Conservation (phyloP, 2,888 invertebrate genomes). For the Lamellibrachia satsuma region DNA sequence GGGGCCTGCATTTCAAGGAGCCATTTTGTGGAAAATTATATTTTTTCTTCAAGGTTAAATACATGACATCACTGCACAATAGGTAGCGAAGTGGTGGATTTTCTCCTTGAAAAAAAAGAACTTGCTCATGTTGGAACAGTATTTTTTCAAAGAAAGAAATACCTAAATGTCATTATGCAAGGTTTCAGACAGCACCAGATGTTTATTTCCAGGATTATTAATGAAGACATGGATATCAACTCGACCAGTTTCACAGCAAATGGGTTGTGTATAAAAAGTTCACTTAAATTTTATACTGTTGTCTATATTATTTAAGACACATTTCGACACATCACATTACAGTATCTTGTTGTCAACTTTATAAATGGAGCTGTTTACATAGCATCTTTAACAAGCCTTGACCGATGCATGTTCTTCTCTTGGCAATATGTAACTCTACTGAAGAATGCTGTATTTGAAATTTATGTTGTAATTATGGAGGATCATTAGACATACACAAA, state of each 20-base stretch:
- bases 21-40: neutral
- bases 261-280: neutral
- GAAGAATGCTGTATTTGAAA: neutral
- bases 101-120: neutral
- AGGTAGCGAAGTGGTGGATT: neutral
- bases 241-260: neutral
- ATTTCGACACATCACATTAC: neutral
- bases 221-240: neutral
- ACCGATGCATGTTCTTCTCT: neutral
- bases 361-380: neutral
- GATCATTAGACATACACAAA: neutral
- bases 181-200: too few species aligned
- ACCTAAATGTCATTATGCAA: too few species aligned
- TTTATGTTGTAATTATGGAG: neutral
- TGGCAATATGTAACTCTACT: neutral
- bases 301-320: neutral
- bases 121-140: neutral
- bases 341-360: neutral
- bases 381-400: neutral
- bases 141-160: neutral
- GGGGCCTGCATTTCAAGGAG: neutral
- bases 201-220: too few species aligned
- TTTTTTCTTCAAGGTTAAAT: neutral
- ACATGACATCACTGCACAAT: neutral
- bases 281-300: slow-evolving; percentile 1